Conservation (phyloP, 2,888 invertebrate genomes). For the Rhaphigaster nebulosa region DNA sequence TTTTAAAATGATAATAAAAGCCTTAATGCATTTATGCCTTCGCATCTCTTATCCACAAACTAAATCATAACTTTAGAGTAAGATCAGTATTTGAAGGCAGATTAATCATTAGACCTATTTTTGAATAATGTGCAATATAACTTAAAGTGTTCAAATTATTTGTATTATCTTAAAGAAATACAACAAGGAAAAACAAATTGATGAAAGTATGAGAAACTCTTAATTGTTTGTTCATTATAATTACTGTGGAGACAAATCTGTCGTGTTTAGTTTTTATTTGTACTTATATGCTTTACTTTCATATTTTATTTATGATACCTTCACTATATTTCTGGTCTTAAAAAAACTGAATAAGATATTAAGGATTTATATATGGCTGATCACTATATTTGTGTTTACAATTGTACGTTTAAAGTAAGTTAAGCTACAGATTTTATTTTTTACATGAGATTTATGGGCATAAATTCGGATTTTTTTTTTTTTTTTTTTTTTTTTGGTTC, state of each 20-base stretch:
- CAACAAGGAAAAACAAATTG: not conserved
- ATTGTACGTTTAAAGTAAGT: not conserved
- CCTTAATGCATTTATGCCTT: slow-evolving; percentile 21
- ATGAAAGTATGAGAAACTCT: not conserved
- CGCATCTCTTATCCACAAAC: not conserved
- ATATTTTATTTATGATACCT: not conserved
- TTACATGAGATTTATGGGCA: not conserved
- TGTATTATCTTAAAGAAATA: not conserved
- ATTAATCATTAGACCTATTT: slow-evolving; percentile 17
- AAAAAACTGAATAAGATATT: not conserved
- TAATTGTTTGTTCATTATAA: not conserved
- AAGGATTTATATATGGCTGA: not conserved
- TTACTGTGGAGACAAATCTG: not conserved
- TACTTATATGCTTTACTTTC: not conserved
- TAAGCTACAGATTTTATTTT: not conserved
- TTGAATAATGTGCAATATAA: slow-evolving; percentile 32
- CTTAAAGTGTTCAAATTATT: slow-evolving; percentile 15
- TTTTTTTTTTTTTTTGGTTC: too few relatives aligned
- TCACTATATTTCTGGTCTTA: not conserved
- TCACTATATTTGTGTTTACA: not conserved
- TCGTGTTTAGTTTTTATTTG: not conserved
- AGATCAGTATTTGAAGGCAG: not conserved
- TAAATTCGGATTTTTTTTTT: too few relatives aligned
- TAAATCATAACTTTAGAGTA: not conserved
- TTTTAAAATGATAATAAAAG: not conserved